Evolutionary conservation across 2,797 vertebrate species (phyloP).

Genomic region (Esox lucius): DNA sequence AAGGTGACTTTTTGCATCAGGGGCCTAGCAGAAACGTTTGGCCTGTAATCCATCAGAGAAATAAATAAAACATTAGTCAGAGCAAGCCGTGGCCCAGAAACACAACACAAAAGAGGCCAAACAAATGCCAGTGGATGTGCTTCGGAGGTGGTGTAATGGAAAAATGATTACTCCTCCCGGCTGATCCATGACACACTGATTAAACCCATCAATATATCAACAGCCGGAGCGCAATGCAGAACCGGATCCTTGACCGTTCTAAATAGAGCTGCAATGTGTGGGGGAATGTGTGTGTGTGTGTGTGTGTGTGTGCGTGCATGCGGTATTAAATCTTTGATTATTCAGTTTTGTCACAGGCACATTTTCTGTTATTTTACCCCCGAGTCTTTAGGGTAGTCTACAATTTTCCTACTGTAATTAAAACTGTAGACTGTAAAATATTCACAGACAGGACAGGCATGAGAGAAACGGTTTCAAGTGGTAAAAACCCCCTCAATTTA

Average conservation of each 20-base stretch:
- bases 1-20: conserved; percentile 41
- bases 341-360: conserved; percentile 1
- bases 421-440: neutral
- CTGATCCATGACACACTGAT: conserved; percentile 36
- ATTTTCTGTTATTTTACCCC: neutral
- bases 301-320: conserved; percentile 4
- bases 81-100: conserved; percentile 10
- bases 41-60: conserved; percentile 46
- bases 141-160: conserved; percentile 36
- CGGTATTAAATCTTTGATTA: neutral
- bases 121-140: conserved; percentile 42
- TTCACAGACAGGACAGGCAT: neutral
- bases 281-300: neutral
- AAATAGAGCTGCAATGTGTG: neutral
- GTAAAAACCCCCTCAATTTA: neutral
- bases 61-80: conserved; percentile 38
- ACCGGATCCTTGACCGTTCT: conserved; percentile 6
- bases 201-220: conserved; percentile 42
- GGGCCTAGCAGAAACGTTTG: conserved; percentile 33
- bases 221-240: conserved; percentile 2
- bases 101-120: conserved; percentile 25
- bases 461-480: neutral
- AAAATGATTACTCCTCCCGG: conserved; percentile 45
- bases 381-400: neutral
- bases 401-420: neutral